These are phyloP conservation scores for Campylomormyrus numenius DNA, from an alignment of 2,113 vertebrate genomes.

Conservation along the genomic window DNA sequence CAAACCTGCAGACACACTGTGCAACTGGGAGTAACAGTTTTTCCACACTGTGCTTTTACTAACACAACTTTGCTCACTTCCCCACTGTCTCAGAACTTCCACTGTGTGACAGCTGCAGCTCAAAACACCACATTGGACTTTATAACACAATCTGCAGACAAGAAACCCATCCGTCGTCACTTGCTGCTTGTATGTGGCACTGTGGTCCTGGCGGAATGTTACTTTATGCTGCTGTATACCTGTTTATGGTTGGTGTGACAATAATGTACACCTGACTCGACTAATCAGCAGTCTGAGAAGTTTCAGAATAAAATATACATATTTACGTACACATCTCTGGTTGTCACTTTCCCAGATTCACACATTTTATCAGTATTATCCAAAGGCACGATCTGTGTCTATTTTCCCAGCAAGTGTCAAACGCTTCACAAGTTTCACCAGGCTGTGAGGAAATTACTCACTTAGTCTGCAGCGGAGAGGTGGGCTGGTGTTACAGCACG, in stretches of 20 bases:
- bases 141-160: not conserved
- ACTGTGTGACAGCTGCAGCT: not conserved
- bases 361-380: not conserved
- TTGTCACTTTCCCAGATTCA: not conserved
- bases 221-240: not conserved
- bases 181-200: not conserved
- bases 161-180: not conserved
- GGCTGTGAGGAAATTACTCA: constrained; percentile 15
- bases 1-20: not conserved
- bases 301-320: too few relatives aligned
- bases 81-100: not conserved
- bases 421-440: not conserved
- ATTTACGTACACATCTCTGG: not conserved
- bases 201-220: not conserved
- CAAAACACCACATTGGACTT: not conserved
- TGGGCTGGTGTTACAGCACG: not conserved
- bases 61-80: not conserved
- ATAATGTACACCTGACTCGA: not conserved
- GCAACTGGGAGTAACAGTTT: not conserved
- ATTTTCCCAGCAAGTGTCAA: not conserved
- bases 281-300: not conserved
- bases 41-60: not conserved
- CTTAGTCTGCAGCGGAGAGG: not conserved
- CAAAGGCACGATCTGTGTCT: not conserved
- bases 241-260: not conserved